Conservation (phyloP, 2,797 vertebrate species). For the Melanotaenia maccullochi region DNA sequence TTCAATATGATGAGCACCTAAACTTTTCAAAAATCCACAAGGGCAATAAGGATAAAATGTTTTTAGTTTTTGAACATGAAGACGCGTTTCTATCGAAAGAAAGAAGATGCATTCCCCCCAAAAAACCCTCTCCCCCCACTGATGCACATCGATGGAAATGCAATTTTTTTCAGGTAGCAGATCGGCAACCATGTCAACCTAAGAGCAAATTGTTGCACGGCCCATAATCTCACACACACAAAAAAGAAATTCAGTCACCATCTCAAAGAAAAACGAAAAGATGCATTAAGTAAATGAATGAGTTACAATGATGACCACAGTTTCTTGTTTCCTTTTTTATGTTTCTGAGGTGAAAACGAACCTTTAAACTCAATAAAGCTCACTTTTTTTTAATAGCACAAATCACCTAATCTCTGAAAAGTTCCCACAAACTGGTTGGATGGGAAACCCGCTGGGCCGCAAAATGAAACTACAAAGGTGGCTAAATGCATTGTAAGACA, state of each 20-base stretch:
- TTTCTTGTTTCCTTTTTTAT: background rate
- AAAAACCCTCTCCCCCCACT: too few species aligned
- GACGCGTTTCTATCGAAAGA: background rate
- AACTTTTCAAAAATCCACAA: too few species aligned
- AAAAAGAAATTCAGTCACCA: background rate
- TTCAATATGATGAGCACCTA: too few species aligned
- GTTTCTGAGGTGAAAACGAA: background rate
- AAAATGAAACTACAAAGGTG: constrained; percentile 35
- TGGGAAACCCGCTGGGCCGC: constrained; percentile 13
- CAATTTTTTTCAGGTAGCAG: background rate
- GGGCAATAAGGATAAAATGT: background rate
- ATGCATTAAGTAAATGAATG: background rate
- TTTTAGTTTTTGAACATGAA: background rate
- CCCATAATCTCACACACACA: background rate
- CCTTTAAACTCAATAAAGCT: background rate
- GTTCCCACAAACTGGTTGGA: constrained; percentile 25
- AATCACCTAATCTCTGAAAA: constrained; percentile 20
- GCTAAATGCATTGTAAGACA: constrained; percentile 24
- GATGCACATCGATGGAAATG: background rate
- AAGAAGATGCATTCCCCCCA: background rate
- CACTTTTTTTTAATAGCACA: constrained; percentile 3
- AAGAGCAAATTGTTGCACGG: background rate
- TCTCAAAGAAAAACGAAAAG: background rate
- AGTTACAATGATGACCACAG: background rate
- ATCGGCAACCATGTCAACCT: background rate